Evolutionary conservation across 2,113 vertebrate species (phyloP), one percentile per base, ranked within the genome.

Genomic region (Protobothrops mucrosquamatus): DNA sequence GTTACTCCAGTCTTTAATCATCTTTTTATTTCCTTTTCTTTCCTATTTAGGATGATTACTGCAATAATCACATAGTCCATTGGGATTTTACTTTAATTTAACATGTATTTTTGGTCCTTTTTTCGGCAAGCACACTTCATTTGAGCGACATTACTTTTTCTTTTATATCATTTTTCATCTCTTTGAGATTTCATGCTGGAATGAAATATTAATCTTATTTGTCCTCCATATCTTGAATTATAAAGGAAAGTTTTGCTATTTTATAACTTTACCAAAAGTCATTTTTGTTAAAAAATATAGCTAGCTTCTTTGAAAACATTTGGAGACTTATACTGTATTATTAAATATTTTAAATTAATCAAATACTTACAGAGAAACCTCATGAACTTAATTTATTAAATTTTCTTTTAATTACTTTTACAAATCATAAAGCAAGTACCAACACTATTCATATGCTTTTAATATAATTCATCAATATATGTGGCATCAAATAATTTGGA

Each of bases 61-160:
- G 11, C 89, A 93, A 1, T 34, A 90, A 59, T 26, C 91, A 91
- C 52, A 86, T 92, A 92, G 89, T 64, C 56, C 64, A 87, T 3
- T 86, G 90, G 95, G 94, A 59, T 22, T 94, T 96, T 94, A 90
- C 90, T 94, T 95, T 43, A 23, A n/a, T 93, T 94, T 23, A 29
- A 54, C 3, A 34, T 61, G 59, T 0, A 4, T 3, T 48, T 94
- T 55, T 88, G 43, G 4, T 88, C 0, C 20, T 6, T 74, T 88
- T 92, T n/a, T 54, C 1, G 85, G 24, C 85, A 93, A 92, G 91
- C 2, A 85, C 89, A 86, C 23, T 61, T 87, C 14, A 23, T 0
- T 26, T 52, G 86, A 85, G 52, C 11, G 22, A 12, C 0, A 3
- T 57, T 92, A 39, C 29, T 64, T 26, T 55, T 93, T 89, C 87